Conservation (phyloP, 2,113 vertebrate species). For the Pagrus major region DNA sequence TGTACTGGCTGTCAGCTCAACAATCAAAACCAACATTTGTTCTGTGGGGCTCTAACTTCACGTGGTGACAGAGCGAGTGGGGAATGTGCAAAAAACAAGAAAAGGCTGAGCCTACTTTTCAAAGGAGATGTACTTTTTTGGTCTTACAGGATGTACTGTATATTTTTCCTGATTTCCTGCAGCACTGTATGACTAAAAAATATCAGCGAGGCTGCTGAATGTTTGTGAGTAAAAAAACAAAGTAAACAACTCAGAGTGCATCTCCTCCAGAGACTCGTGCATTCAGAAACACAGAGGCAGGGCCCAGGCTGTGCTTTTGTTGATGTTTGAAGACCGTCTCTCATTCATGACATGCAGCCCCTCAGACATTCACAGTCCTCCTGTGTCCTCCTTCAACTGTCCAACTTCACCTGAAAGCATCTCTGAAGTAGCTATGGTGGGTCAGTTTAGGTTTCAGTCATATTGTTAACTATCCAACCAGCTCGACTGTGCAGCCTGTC, state of each 20-base stretch:
- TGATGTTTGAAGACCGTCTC: conserved; percentile 30
- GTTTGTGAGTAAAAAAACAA: conserved; percentile 18
- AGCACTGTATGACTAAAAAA: conserved; percentile 30
- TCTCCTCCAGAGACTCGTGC: conserved; percentile 20
- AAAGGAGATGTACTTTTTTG: conserved; percentile 1
- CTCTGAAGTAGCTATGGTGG: neutral
- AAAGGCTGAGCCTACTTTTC: neutral
- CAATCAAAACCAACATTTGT: neutral
- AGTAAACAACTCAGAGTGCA: conserved; percentile 31
- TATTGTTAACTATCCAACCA: conserved; percentile 1
- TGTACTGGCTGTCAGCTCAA: neutral
- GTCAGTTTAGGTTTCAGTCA: conserved; percentile 25
- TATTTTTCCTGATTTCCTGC: conserved; percentile 29
- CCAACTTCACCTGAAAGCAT: conserved; percentile 27
- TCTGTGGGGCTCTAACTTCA: neutral
- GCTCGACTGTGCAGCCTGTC: conserved; percentile 7
- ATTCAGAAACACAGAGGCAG: conserved; percentile 24
- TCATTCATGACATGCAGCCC: conserved; percentile 14
- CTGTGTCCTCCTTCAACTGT: conserved; percentile 32
- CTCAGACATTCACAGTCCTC: conserved; percentile 9
- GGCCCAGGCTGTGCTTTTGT: conserved; percentile 16
- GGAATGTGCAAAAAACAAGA: no score
- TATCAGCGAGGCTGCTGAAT: conserved; percentile 4
- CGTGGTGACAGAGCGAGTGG: neutral
- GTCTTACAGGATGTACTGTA: conserved; percentile 32